phyloP scores from a whole-genome alignment of 2,888 invertebrate species.

The Hetaerina titia region DNA sequence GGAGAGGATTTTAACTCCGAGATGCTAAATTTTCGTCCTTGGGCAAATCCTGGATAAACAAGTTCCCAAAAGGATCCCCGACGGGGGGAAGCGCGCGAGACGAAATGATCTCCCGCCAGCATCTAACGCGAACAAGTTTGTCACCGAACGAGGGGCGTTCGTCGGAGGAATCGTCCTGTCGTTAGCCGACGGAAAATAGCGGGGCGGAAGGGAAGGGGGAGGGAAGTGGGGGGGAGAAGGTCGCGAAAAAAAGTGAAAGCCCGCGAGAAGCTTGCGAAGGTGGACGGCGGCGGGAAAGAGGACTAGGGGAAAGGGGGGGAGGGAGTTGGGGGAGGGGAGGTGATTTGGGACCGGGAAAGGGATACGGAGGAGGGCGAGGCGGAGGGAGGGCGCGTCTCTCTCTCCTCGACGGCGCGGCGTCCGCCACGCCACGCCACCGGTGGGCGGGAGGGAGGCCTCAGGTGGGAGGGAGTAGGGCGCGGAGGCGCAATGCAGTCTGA shows the following conservation, averaged over 20 bases:
- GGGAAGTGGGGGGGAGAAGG: neutral
- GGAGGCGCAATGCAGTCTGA: constrained; percentile 67
- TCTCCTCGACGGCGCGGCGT: neutral
- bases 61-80: too few relatives aligned
- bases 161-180: too few relatives aligned
- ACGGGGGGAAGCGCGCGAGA: too few relatives aligned
- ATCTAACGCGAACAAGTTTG: too few relatives aligned
- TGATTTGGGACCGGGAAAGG: neutral
- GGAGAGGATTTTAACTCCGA: too few relatives aligned
- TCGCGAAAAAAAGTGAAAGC: constrained; percentile 37
- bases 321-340: neutral
- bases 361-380: neutral
- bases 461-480: constrained; percentile 40
- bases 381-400: neutral
- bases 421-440: neutral
- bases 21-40: too few relatives aligned
- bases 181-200: too few relatives aligned
- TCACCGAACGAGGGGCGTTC: too few relatives aligned
- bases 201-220: too few relatives aligned
- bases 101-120: too few relatives aligned
- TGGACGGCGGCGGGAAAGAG: neutral
- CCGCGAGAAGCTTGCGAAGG: constrained; percentile 26
- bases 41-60: too few relatives aligned
- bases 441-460: constrained; percentile 23
- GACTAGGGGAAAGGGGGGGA: neutral